Conservation (phyloP, 2,797 vertebrate species). For the Anguilla anguilla region DNA sequence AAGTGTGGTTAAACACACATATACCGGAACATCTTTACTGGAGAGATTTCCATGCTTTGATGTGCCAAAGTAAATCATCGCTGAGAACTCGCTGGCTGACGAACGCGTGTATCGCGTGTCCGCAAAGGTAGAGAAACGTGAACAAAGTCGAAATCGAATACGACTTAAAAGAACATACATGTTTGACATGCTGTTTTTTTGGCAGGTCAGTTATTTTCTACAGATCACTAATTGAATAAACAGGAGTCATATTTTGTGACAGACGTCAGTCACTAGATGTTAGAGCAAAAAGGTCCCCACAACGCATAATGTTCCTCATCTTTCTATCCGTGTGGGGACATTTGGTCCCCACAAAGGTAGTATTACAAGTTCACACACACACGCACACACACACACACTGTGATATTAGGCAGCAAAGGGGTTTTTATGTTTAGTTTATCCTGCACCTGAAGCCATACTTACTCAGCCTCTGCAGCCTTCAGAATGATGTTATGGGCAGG, state of each 20-base stretch:
- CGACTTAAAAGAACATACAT: neutral
- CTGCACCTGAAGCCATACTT: neutral
- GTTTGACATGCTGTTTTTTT: neutral
- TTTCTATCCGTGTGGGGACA: too few relatives aligned
- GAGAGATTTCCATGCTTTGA: neutral
- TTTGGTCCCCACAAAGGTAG: too few relatives aligned
- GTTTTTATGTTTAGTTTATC: neutral
- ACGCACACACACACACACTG: neutral
- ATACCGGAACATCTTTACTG: neutral
- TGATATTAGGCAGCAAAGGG: neutral
- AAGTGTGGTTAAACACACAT: neutral
- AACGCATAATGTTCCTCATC: neutral
- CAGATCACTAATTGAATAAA: neutral
- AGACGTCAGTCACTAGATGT: too few relatives aligned
- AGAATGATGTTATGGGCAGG: neutral
- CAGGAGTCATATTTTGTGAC: neutral
- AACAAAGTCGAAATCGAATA: neutral
- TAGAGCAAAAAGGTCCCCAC: neutral
- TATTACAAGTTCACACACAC: too few relatives aligned
- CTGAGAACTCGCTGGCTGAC: neutral
- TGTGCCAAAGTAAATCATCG: neutral
- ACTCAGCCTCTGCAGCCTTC: neutral
- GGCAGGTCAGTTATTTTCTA: neutral
- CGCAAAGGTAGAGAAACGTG: neutral
- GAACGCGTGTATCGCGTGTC: neutral